These are phyloP conservation scores for Ciconia maguari DNA, from an alignment of 2,113 vertebrate species.

Conservation along the genomic window DNA sequence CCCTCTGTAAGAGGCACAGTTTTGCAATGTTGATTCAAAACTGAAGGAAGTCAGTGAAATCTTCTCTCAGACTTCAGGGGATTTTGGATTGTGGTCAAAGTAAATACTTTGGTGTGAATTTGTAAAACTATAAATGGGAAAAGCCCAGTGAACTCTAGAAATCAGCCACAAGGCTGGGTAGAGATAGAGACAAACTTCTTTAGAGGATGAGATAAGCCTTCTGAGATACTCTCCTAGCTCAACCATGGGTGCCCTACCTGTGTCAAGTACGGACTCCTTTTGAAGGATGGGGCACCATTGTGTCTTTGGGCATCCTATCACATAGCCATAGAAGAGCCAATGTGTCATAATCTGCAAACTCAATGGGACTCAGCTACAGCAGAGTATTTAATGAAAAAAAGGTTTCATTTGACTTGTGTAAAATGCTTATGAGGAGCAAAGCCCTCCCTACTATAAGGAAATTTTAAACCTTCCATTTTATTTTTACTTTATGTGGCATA, in stretches of 20 bases:
- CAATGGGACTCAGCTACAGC: not conserved
- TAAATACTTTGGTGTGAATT: not conserved
- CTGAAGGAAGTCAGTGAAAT: not conserved
- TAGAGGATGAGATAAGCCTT: not conserved
- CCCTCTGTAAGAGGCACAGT: not conserved
- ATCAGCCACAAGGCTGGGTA: not conserved
- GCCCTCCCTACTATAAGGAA: not conserved
- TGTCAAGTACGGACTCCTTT: not conserved
- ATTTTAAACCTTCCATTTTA: not conserved
- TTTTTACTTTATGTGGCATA: not conserved
- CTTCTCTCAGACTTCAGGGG: not conserved
- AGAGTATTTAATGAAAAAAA: not conserved
- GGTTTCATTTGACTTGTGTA: not conserved
- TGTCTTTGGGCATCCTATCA: not conserved
- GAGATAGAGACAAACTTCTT: not conserved
- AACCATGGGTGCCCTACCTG: not conserved
- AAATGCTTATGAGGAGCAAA: not conserved
- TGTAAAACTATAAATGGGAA: not conserved
- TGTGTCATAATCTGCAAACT: not conserved
- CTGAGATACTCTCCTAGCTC: not conserved
- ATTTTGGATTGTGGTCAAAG: not conserved
- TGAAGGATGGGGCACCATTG: not conserved
- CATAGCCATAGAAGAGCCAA: not conserved
- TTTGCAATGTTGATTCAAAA: not conserved
- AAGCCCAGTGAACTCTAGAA: not conserved